phyloP scores from a whole-genome alignment of 2,797 vertebrate genomes.

The Muraenolepis orangiensis region DNA sequence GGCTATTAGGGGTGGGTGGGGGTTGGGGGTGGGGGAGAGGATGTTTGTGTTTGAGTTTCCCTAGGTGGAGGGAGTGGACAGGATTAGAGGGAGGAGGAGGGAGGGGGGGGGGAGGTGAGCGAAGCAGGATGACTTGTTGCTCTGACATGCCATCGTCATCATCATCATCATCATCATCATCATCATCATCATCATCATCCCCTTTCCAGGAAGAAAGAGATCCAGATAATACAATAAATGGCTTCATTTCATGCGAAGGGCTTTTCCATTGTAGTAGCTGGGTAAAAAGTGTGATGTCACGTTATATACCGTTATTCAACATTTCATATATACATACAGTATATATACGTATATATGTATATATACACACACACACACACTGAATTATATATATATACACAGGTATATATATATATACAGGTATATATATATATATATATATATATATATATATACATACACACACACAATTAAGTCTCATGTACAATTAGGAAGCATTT shows the following conservation, averaged over 20 bases:
- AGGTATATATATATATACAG: background rate
- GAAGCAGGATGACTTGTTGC: background rate
- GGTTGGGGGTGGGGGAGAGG: background rate
- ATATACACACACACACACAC: background rate
- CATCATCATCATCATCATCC: background rate
- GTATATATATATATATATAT: background rate
- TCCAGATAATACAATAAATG: background rate
- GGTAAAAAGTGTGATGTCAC: background rate
- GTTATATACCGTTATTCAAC: background rate
- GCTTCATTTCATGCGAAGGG: slow-evolving; percentile 2
- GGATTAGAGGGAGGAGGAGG: no score
- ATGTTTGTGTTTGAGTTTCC: background rate
- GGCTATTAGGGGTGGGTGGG: slow-evolving; percentile 24
- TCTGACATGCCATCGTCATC: background rate
- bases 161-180: background rate
- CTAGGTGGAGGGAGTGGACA: background rate
- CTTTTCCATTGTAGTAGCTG: background rate
- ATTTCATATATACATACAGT: no score
- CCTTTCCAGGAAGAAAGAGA: background rate
- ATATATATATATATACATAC: background rate
- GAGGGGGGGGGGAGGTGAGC: background rate
- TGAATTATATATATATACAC: background rate
- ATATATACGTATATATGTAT: background rate
- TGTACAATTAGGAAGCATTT: background rate
- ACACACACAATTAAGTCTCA: background rate